Evolutionary conservation across 2,797 vertebrate genomes (phyloP), one percentile per base, ranked within the genome.

Genomic region (Notolepis coatsorum): DNA sequence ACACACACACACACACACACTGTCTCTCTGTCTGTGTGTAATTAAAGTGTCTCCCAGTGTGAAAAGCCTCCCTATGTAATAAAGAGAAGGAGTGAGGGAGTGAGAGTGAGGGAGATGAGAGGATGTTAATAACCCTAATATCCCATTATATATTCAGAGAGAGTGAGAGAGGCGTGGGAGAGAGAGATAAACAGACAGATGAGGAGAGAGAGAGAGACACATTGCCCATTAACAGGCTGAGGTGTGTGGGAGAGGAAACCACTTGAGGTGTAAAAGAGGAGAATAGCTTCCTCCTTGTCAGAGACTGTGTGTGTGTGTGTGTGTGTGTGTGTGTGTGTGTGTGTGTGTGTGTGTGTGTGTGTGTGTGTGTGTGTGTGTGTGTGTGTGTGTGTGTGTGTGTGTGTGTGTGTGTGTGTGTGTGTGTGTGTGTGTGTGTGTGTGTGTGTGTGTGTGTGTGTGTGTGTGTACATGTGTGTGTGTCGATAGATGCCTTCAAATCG

Each of bases 251-350:
- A 17, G 13, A 31, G 52, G 66, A 71, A 53, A 27, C 41, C 27
- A 7, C 24, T 56, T 5, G 31, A 59, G 56, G 69, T 73, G 61
- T 53, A 51, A 71, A 18, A 31, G 17, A 33, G 33, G 39, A 24
- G 10, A 68, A 59, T 24, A 56, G 25, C 50, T 52, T 59, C 23
- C 38, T 53, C 18, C 41, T 35, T 59, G 21, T n/a, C 3, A 13
- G 45, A 25, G 45, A 25, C 25, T 31, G 25, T 33, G 48, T 51
- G 48, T 51, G 48, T 51, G 25, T 61, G 21, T 59, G 45, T 65
- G 60, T 63, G 25, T 42, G 39, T 42, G 25, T 50, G 20, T 18
- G 13, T 33, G 43, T 58, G 27, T 59, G 10, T 24, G 20, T 24
- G 43, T 46, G 9, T 13, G 45, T 25, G 45, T 47, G 45, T 47